These are phyloP conservation scores for Pogoniulus pusillus DNA, from an alignment of 2,797 vertebrate species.

Conservation along the genomic window DNA sequence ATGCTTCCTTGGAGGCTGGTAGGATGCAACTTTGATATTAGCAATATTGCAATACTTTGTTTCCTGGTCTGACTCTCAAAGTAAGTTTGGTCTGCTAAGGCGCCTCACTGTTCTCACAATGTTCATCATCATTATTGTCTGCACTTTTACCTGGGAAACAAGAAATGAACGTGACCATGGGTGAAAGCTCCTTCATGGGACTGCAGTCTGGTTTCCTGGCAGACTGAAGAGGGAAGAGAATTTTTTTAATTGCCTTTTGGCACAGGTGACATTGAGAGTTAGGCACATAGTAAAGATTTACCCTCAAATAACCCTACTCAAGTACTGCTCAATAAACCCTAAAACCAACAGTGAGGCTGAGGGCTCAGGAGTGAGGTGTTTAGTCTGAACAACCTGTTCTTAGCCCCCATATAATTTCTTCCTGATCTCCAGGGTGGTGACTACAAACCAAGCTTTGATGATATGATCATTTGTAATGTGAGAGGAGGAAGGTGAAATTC, in stretches of 20 bases:
- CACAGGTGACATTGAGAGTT: neutral
- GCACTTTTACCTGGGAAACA: neutral
- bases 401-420: neutral
- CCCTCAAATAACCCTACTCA: neutral
- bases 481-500: neutral
- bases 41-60: neutral
- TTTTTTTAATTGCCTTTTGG: neutral
- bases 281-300: neutral
- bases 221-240: neutral
- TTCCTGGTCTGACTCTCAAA: neutral
- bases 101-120: neutral
- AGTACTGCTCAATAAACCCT: neutral
- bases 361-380: neutral
- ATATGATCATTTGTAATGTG: neutral
- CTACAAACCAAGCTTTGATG: neutral
- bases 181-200: neutral
- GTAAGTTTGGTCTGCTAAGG: neutral
- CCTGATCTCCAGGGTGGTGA: neutral
- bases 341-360: neutral
- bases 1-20: neutral
- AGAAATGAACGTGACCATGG: fast-evolving
- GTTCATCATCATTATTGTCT: neutral
- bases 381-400: neutral
- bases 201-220: neutral
- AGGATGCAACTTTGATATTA: neutral